A percentile compares a stretch with the other conserved stretches of the same genome.
Evolutionary conservation across 2,113 vertebrate genomes (phyloP).

Genomic region (Urocynchramus pylzowi): DNA sequence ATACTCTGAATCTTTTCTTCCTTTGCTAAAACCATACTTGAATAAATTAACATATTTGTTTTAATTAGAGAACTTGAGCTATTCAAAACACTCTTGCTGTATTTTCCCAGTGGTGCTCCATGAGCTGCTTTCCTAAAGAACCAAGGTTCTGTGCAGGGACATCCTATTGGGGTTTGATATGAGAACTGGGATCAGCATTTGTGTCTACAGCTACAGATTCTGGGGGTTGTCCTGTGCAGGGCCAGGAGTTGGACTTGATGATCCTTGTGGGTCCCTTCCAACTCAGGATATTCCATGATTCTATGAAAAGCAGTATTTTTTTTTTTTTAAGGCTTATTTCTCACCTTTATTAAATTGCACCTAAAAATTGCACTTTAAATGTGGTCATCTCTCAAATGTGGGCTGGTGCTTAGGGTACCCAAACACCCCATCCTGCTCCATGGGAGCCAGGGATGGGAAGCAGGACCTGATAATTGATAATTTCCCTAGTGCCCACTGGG

Average conservation of each 20-base stretch:
- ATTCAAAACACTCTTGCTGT: fast-evolving
- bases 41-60: background rate
- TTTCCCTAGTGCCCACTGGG: background rate
- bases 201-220: background rate
- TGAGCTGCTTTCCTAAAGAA: background rate
- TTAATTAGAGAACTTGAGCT: background rate
- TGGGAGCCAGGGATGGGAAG: background rate
- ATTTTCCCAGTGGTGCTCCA: background rate
- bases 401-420: background rate
- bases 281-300: background rate
- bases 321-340: background rate
- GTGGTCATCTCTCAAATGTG: background rate
- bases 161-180: background rate
- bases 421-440: fast-evolving
- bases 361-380: background rate
- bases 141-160: too few relatives aligned
- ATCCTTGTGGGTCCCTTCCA: background rate
- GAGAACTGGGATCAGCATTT: background rate
- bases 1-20: background rate
- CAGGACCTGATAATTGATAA: background rate
- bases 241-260: fast-evolving
- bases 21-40: background rate
- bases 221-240: background rate
- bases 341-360: background rate
- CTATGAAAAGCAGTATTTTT: background rate